phyloP scores from a whole-genome alignment of 2,797 vertebrate genomes.

The Gorsachius magnificus region DNA sequence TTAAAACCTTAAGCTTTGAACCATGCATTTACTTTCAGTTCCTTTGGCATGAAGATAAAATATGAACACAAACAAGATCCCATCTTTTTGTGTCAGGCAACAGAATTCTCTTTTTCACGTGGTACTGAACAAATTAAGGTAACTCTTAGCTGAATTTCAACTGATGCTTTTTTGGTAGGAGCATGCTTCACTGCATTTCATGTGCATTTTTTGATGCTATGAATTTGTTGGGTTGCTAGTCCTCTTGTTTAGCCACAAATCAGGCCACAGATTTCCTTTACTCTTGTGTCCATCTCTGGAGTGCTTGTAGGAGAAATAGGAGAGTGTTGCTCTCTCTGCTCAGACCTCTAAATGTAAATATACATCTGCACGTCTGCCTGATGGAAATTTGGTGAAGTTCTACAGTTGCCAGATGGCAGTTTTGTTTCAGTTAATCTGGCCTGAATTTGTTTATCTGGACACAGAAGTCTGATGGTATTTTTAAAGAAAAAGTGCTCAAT shows the following conservation, averaged over 20 bases:
- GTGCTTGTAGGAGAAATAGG: not conserved
- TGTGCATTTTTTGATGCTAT: not conserved
- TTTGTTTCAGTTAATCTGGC: not conserved
- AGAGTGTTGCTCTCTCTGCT: not conserved
- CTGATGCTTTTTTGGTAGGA: not conserved
- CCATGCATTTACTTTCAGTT: not conserved
- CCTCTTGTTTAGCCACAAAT: not conserved
- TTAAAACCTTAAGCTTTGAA: not conserved
- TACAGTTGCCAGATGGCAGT: conserved; percentile 1
- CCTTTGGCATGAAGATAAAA: not conserved
- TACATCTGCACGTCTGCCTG: not conserved
- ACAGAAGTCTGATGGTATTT: not conserved
- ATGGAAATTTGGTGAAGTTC: not conserved
- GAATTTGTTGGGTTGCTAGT: not conserved
- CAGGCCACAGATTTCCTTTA: not conserved
- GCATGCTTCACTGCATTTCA: not conserved
- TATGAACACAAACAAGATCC: not conserved
- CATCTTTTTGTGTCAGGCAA: not conserved
- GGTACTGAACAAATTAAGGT: not conserved
- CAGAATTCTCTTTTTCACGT: not conserved
- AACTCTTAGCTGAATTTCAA: not conserved
- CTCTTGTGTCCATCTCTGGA: not conserved
- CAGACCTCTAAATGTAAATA: not conserved
- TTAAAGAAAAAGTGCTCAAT: not conserved
- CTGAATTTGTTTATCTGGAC: not conserved